These are phyloP conservation scores for Odontomachus brunneus DNA, from an alignment of 1,140 invertebrate species.

Conservation along the genomic window DNA sequence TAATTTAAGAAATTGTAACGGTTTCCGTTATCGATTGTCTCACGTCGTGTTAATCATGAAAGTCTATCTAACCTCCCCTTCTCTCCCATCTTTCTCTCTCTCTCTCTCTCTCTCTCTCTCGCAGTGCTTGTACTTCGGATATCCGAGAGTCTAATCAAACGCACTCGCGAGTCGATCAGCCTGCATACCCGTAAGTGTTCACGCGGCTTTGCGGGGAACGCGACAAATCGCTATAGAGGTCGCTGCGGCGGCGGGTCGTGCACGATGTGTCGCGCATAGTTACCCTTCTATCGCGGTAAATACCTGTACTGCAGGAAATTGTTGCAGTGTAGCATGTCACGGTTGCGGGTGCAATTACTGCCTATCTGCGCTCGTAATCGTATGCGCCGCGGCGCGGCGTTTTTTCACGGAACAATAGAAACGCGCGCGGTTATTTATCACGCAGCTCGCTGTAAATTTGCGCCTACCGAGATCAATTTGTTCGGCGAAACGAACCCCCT, in stretches of 20 bases:
- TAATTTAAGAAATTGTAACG: too few species aligned
- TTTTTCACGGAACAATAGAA: conserved; percentile 73
- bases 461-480: conserved; percentile 72
- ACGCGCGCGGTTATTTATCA: conserved; percentile 70
- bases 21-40: too few species aligned
- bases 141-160: conserved; percentile 29
- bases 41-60: too few species aligned
- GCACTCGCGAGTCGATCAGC: conserved; percentile 1
- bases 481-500: conserved; percentile 65
- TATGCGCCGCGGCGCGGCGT: conserved; percentile 37
- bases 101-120: too few species aligned
- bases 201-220: background rate
- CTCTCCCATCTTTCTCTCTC: too few species aligned
- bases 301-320: conserved; percentile 67
- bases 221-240: conserved; percentile 61
- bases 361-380: conserved; percentile 70
- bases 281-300: conserved; percentile 60
- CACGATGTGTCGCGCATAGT: conserved; percentile 32
- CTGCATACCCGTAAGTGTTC: too few species aligned
- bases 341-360: conserved; percentile 68
- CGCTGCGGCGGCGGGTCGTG: conserved; percentile 11
- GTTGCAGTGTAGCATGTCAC: conserved; percentile 70
- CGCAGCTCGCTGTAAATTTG: conserved; percentile 65
- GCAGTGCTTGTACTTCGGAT: background rate
- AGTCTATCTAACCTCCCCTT: too few species aligned